Evolutionary conservation across 2,113 vertebrate species (phyloP).

Genomic region (Nannobrachium achirus): DNA sequence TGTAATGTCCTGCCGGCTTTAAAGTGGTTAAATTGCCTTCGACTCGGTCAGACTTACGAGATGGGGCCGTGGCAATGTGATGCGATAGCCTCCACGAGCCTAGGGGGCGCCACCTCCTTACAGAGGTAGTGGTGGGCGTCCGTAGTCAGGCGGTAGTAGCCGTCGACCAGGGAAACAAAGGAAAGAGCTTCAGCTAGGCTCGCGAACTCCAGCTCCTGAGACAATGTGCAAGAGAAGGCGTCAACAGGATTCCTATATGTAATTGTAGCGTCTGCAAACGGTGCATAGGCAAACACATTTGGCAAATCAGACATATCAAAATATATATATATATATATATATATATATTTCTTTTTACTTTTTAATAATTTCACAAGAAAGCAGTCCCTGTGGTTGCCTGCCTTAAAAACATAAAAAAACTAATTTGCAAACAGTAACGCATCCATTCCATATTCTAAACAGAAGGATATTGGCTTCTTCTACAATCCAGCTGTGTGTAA

Average conservation of each 20-base stretch:
- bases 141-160: constrained; percentile 93
- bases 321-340: no score
- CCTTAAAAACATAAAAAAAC: no score
- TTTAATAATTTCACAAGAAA: neutral
- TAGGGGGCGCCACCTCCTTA: constrained; percentile 95
- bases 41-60: constrained; percentile 82
- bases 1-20: neutral
- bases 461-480: no score
- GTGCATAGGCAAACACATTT: neutral
- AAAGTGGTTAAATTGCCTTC: no score
- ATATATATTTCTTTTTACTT: neutral
- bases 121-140: constrained; percentile 98
- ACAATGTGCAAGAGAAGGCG: neutral
- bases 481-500: no score
- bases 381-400: no score
- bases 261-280: neutral
- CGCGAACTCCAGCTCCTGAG: constrained; percentile 93
- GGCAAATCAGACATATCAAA: no score
- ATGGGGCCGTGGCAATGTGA: constrained; percentile 94
- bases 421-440: no score
- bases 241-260: no score
- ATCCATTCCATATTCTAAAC: no score
- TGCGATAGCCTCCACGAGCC: constrained; percentile 88
- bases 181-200: constrained; percentile 90
- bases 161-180: constrained; percentile 94